Evolutionary conservation across 2,888 invertebrate species (phyloP).

Genomic region (Podotricha telesiphe): DNA sequence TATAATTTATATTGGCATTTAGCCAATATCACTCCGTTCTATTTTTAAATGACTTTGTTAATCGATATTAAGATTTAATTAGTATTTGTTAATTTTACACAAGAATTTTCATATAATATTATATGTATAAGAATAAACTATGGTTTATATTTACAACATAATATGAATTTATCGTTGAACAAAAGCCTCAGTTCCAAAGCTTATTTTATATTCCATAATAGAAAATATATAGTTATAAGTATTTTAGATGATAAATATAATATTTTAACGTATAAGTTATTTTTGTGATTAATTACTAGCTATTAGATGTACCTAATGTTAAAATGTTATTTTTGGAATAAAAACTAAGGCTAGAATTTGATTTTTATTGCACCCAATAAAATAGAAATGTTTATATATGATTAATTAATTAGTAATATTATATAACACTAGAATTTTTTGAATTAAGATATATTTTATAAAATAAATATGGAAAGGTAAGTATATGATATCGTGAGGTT

Average conservation of each 20-base stretch:
- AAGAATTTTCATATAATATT: background rate
- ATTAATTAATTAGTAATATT: no score
- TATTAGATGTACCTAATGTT: constrained; percentile 44
- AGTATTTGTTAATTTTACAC: background rate
- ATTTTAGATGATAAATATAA: constrained; percentile 40
- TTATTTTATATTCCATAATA: constrained; percentile 48
- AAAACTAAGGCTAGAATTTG: constrained; percentile 48
- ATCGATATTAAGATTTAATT: no score
- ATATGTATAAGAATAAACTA: background rate
- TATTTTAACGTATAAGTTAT: constrained; percentile 53
- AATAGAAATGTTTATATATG: no score
- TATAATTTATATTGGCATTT: no score
- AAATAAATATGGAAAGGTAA: no score
- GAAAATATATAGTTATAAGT: constrained; percentile 42
- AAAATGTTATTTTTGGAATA: constrained; percentile 54
- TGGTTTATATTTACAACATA: background rate
- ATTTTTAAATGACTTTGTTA: no score
- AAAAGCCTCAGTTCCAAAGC: constrained; percentile 66
- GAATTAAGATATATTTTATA: no score
- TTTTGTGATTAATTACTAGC: constrained; percentile 63
- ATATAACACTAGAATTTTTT: no score
- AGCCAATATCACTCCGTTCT: no score
- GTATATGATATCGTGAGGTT: no score
- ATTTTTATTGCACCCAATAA: background rate
- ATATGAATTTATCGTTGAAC: constrained; percentile 19